phyloP scores from a whole-genome alignment of 2,888 invertebrate species.

The Rosalia funebris region DNA sequence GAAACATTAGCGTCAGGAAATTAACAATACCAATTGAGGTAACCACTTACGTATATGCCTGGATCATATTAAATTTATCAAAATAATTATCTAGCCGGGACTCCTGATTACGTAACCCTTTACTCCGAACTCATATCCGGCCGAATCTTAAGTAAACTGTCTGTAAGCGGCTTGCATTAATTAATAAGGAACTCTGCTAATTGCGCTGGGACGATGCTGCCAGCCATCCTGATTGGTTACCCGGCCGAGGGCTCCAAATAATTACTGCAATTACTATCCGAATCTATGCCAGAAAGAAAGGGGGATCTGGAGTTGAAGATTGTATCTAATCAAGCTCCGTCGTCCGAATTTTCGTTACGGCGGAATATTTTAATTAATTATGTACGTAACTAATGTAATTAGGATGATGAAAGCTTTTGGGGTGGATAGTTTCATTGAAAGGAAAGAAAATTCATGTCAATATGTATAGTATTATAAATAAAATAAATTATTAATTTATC shows the following conservation, averaged over 20 bases:
- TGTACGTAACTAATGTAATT: not conserved
- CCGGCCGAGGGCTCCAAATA: conserved; percentile 52
- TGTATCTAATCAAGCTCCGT: conserved; percentile 28
- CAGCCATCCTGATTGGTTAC: conserved; percentile 56
- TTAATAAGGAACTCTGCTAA: conserved; percentile 65
- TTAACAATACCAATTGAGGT: conserved; percentile 63
- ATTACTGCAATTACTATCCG: conserved; percentile 53
- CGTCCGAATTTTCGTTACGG: conserved; percentile 12
- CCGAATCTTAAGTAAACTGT: conserved; percentile 63
- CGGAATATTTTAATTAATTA: conserved; percentile 19
- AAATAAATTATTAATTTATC: too few relatives aligned
- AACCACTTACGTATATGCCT: conserved; percentile 59
- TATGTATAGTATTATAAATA: too few relatives aligned
- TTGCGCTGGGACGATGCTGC: conserved; percentile 61
- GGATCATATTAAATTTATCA: conserved; percentile 64
- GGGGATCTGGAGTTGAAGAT: conserved; percentile 31
- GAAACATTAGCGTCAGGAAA: conserved; percentile 51
- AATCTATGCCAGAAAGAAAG: conserved; percentile 35
- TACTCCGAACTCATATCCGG: conserved; percentile 57
- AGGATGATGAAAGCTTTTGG: not conserved
- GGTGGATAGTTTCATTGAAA: not conserved
- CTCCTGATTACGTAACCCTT: conserved; percentile 56
- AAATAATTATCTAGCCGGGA: conserved; percentile 61
- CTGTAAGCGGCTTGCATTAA: conserved; percentile 64
- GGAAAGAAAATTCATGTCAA: not conserved